Base-by-base conservation (phyloP, 1,140 invertebrate genomes). In the Aphis gossypii region DNA sequence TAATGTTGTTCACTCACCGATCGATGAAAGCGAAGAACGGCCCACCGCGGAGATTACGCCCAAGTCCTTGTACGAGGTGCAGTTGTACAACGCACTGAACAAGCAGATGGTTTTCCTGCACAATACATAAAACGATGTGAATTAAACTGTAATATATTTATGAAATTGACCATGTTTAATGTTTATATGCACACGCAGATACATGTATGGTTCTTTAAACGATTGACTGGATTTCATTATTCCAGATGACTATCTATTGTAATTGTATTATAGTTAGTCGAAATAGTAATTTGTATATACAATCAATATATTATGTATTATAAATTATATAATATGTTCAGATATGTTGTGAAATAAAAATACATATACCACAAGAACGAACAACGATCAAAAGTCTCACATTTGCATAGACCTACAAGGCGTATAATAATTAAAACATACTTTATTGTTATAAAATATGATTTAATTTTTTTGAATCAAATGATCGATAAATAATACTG, bases 101-200 rank as follows among this genome's bases (percentile, higher is more conserved):
- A n/a, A 84, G 83, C 83, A 84, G 83, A 84, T 84, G 83, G 38
- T 44, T 38, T 41, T 84, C 9, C 11, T 68, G 4, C 41, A 84
- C 38, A 84, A 41, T 84, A 41, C 21, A 82, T 44, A 84, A 41
- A 84, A 11, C 23, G 38, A 84, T 84, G 83, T 25, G 83, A 84
- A 84, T 84, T 44, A 41, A 23, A 41, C 82, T 38, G 38, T 84
- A 68, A 68, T 68, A 68, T 68, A 14, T 68, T 68, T 68, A 84
- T 41, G 83, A 84, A 41, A 84, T 41, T 84, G 83, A 25, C 83
- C 38, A 84, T 84, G 38, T 84, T 84, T 44, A 41, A 84, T 84
- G 38, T 84, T 84, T 41, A 84, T 84, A 8, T 38, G 21, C 7
- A 41, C 38, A 2, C 44, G 11, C 14, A 68, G 7, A 5, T 84